Evolutionary conservation across 2,888 invertebrate genomes (phyloP).

Genomic region (Didymodactylos carnosus): DNA sequence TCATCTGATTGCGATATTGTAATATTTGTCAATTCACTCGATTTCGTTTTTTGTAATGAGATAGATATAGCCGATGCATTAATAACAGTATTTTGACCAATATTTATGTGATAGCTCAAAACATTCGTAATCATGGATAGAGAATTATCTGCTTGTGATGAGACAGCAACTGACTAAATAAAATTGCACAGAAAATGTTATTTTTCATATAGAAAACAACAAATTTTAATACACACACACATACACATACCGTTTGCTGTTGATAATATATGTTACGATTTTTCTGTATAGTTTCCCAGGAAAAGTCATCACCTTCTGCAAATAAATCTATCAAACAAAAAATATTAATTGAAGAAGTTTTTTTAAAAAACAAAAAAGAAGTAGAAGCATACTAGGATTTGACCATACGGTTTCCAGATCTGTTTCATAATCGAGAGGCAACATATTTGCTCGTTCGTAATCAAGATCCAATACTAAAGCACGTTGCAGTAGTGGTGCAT

Average conservation of each 20-base stretch:
- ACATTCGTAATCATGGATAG: background rate
- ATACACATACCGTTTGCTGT: background rate
- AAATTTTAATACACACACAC: too few species aligned
- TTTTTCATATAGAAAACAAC: too few species aligned
- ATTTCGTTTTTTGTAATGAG: background rate
- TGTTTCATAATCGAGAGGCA: conserved; percentile 4
- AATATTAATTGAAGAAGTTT: background rate
- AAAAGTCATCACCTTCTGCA: background rate
- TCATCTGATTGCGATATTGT: background rate
- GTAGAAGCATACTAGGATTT: background rate
- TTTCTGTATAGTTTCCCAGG: background rate
- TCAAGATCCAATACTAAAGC: background rate
- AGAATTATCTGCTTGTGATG: background rate
- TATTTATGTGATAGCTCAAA: background rate
- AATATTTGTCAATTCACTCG: background rate
- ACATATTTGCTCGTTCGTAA: background rate
- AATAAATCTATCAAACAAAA: background rate
- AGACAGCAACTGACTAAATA: background rate
- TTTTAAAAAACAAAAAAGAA: background rate
- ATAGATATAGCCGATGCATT: background rate
- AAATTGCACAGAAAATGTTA: too few species aligned
- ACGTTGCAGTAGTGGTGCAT: background rate
- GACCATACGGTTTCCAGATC: conserved; percentile 4
- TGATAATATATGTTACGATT: background rate
- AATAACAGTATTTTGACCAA: background rate